Base-by-base conservation (phyloP, 2,888 invertebrate genomes). In the Coronaproctus castanopsis region DNA sequence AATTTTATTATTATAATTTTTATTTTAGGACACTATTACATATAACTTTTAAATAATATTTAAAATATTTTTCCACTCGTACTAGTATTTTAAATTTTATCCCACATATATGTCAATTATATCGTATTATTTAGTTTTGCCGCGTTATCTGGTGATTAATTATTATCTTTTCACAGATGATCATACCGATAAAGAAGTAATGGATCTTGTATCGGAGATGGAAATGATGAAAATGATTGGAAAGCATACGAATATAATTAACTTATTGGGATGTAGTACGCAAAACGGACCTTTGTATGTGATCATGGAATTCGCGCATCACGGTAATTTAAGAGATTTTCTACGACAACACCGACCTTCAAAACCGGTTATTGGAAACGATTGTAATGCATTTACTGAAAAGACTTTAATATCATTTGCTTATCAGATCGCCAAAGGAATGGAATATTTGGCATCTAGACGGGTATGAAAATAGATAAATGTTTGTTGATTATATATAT, bases 171-270 rank as follows among this genome's bases (percentile, higher is more conserved):
- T n/a, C n/a, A n/a, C n/a, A n/a, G 92, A 93, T 75, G 91, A 91
- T 1, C 95, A 97, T 70, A 92, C 91, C 0, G 97, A 98, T 69
- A 82, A 89, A 14, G 97, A 98, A 70, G 85, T 98, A 81, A 88
- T 91, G 77, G 95, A 95, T 65, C 74, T 97, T 57, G 92, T 97
- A 18, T 87, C 90, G 0, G 97, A 97, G 73, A 95, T 97, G 95
- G 95, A 96, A 70, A 89, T 97, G 77, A 97, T 98, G 97, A 98
- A 98, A 74, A 88, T 88, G 80, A 89, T 95, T 57, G 97, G 97
- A n/a, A 85, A 87, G 62, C 93, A 98, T 71, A 90, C 93, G 62
- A 96, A 98, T 72, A 95, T 98, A 59, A 96, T 97, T 68, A 96
- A 96, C 71, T 76, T 97, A 58, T 73, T 97, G 18, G 97, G 96